A percentile compares a stretch with the other conserved stretches of the same genome.
phyloP scores from a whole-genome alignment of 1,140 invertebrate genomes.

The Zaprionus davidi region DNA sequence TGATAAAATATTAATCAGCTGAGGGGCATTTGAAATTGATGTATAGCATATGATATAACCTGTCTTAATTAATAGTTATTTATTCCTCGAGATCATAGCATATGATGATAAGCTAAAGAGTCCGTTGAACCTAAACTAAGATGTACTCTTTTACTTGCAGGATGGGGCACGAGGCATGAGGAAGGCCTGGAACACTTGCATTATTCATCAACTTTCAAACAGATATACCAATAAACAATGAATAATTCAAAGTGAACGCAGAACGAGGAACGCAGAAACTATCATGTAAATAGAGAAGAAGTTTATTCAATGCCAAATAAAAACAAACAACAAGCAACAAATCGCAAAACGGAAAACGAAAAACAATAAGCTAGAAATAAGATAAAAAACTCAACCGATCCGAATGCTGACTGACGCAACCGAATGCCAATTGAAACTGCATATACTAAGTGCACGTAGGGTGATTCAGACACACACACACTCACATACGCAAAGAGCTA shows the following conservation, averaged over 20 bases:
- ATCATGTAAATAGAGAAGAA: slow-evolving; percentile 31
- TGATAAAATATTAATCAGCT: too few species aligned
- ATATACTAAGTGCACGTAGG: slow-evolving; percentile 21
- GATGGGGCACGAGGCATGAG: not conserved
- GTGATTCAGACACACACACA: slow-evolving; percentile 10
- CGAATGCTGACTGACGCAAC: slow-evolving; percentile 55
- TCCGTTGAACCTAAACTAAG: slow-evolving; percentile 2
- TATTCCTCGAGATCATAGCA: not conserved
- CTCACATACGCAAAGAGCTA: not conserved
- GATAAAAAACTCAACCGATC: not conserved
- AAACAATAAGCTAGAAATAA: slow-evolving; percentile 16
- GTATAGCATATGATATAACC: too few species aligned
- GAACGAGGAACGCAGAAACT: slow-evolving; percentile 1
- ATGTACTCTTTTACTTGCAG: slow-evolving; percentile 25
- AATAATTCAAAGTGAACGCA: slow-evolving; percentile 26
- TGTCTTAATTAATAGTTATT: not conserved
- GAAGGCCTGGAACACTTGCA: slow-evolving; percentile 8
- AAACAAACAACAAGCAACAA: slow-evolving; percentile 7
- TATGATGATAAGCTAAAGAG: not conserved
- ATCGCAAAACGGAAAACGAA: not conserved
- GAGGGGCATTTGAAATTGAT: too few species aligned
- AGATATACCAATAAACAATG: slow-evolving; percentile 45
- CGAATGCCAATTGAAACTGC: slow-evolving; percentile 41
- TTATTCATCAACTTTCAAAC: slow-evolving; percentile 30
- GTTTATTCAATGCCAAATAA: slow-evolving; percentile 19